Evolutionary conservation across 2,797 vertebrate species (phyloP).

Genomic region (Lutjanus argentimaculatus): DNA sequence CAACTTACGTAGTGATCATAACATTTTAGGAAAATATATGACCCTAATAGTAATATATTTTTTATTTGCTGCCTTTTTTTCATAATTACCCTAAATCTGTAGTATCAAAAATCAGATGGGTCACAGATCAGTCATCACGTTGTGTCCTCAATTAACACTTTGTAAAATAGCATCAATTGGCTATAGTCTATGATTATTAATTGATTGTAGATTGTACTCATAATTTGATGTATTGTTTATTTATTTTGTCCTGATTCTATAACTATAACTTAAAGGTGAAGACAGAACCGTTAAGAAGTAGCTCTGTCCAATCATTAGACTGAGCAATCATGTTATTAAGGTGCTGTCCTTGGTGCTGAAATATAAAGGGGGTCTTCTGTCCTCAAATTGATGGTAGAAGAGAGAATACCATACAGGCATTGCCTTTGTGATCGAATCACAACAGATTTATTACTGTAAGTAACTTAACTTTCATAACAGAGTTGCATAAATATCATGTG

Average conservation of each 20-base stretch:
- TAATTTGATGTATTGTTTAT: background rate
- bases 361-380: background rate
- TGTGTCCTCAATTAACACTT: background rate
- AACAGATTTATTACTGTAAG: background rate
- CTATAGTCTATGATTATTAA: background rate
- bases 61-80: no score
- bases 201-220: background rate
- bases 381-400: background rate
- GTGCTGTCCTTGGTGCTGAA: constrained; percentile 47
- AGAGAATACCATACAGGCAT: background rate
- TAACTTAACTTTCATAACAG: background rate
- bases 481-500: background rate
- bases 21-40: no score
- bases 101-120: no score
- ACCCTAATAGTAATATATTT: no score
- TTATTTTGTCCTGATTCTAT: background rate
- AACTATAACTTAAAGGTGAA: background rate
- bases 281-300: background rate
- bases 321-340: background rate
- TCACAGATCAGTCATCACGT: no score
- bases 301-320: background rate
- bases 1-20: no score
- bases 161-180: background rate
- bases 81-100: no score
- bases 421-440: background rate